phyloP scores from a whole-genome alignment of 2,113 vertebrate genomes.

The Centropus unirufus region DNA sequence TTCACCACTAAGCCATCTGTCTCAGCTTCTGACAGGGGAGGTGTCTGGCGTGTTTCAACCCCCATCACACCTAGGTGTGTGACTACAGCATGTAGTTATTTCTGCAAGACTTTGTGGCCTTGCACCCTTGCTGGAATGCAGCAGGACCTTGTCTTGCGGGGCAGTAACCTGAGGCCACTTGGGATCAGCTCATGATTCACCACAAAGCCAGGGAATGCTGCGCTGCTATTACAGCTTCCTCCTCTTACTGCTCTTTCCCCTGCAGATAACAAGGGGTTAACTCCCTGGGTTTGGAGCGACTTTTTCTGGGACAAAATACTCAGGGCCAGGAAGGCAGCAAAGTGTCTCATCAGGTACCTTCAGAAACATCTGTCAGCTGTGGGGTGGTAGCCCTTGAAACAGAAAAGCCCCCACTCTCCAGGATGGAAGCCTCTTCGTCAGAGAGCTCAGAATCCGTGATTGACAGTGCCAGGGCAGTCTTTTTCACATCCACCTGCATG shows the following conservation, averaged over 20 bases:
- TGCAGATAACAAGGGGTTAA: neutral
- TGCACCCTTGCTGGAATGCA: neutral
- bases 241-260: neutral
- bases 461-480: conserved; percentile 94
- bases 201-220: neutral
- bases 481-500: conserved; percentile 86
- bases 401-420: conserved; percentile 97
- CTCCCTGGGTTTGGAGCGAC: neutral
- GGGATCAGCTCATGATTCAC: neutral
- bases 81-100: neutral
- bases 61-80: neutral
- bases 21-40: neutral
- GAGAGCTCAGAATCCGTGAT: conserved; percentile 98
- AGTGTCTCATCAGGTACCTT: conserved; percentile 79
- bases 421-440: conserved; percentile 95
- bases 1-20: neutral
- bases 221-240: neutral
- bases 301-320: neutral
- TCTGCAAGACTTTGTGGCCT: neutral
- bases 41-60: neutral
- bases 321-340: neutral
- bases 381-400: conserved; percentile 97
- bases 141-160: neutral
- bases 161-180: neutral
- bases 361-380: conserved; percentile 92